phyloP scores from a whole-genome alignment of 2,888 invertebrate species.

The Pharmacophagus antenor region DNA sequence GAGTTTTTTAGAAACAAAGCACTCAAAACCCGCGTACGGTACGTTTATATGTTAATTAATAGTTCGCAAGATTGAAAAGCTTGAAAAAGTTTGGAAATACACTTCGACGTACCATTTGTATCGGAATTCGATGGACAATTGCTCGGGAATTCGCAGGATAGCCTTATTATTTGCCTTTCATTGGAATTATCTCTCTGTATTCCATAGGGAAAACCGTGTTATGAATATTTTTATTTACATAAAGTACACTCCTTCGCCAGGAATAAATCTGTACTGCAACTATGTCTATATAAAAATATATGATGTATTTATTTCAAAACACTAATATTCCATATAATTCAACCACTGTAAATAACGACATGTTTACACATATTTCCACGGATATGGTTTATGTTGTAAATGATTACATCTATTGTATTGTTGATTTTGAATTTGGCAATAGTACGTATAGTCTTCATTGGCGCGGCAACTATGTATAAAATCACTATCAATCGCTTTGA shows the following conservation, averaged over 20 bases:
- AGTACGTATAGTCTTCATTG: too few species aligned
- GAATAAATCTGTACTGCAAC: too few species aligned
- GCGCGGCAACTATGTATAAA: background rate
- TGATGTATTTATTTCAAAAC: too few species aligned
- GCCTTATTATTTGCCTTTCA: background rate
- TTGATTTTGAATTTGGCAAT: too few species aligned
- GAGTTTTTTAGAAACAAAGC: background rate
- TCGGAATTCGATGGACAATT: conserved; percentile 18
- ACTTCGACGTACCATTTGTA: background rate
- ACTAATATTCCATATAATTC: too few species aligned
- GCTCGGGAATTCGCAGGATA: background rate
- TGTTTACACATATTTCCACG: too few species aligned
- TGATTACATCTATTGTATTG: too few species aligned
- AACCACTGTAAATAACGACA: too few species aligned
- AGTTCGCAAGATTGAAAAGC: conserved; percentile 1
- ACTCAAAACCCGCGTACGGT: background rate
- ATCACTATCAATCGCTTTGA: background rate
- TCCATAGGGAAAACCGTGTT: background rate
- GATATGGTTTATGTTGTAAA: too few species aligned
- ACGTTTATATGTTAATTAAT: background rate
- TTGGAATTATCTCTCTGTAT: background rate
- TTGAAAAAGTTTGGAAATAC: conserved; percentile 3
- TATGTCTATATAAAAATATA: too few species aligned
- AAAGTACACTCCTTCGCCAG: background rate
- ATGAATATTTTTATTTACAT: conserved; percentile 4